Base-by-base conservation (phyloP, 1,140 invertebrate genomes). In the Globodera rostochiensis region DNA sequence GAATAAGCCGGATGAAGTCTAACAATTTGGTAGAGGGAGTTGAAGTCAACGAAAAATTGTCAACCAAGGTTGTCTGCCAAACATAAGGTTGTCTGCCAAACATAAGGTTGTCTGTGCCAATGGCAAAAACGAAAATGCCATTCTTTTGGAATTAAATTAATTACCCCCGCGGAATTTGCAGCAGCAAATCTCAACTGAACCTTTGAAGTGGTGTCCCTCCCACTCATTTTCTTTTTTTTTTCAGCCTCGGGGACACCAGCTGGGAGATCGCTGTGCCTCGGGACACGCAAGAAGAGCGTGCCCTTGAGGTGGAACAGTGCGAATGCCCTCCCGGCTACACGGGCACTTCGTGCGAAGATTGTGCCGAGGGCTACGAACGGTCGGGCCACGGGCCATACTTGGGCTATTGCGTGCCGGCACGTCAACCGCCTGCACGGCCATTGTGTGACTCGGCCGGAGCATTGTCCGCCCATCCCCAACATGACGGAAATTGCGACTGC, bases 281-380 rank as follows among this genome's bases (percentile, higher is more conserved):
- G 45, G 86, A 89, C 69, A 89, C 88, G 19, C 87, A 87, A 70
- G 88, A 87, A 90, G 93, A 75, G 64, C 71, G 81, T n/a, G 95
- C 95, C 0, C 91, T 92, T 1, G 94, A 95, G 86, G 95, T 96
- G 0, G 95, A 97, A 90, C 93, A 95, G 86, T 96, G 95, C 87
- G 90, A 90, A 7, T 96, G 95, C 88, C 94, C 94, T 0, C 67
- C 84, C 4, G 95, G 94, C n/a, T 95, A 96, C 87, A 91, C 92
- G 74, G 95, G 95, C 7, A 91, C 94, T 0, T 96, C 95, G 6
- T 97, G 95, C 88, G 94, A 97, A 90, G 93, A 95, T 89, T 98
- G 96, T 90, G 94, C 94, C 36, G 93, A 93, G 75, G 96, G 96
- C 21, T 98, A 94, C 87, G 95, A 94, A 0, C 92, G 94, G 83